Conservation (phyloP, 2,113 vertebrate genomes). For the Cichladusa arquata region DNA sequence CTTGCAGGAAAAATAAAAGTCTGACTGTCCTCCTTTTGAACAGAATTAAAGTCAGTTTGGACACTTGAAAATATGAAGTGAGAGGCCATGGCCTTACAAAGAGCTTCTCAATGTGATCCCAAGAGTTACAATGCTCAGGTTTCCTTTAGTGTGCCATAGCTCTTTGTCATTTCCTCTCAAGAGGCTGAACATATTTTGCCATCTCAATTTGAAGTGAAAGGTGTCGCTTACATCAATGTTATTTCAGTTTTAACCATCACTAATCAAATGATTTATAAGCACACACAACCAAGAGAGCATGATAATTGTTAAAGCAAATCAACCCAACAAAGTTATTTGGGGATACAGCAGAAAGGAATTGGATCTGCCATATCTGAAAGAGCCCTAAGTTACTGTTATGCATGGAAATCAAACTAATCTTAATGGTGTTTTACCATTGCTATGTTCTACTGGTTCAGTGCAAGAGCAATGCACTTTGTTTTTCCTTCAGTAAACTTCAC, state of each 20-base stretch:
- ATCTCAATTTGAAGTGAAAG: constrained; percentile 57
- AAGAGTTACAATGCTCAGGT: constrained; percentile 28
- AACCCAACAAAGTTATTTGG: neutral
- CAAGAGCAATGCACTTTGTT: neutral
- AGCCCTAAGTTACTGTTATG: neutral
- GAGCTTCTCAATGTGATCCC: constrained; percentile 19
- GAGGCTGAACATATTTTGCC: constrained; percentile 52
- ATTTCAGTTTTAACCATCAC: constrained; percentile 48
- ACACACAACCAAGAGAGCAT: neutral
- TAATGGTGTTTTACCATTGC: neutral
- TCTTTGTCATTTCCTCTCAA: neutral
- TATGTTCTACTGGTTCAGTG: neutral
- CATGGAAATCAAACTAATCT: neutral
- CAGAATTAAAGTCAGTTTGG: constrained; percentile 49
- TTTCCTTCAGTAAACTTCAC: neutral
- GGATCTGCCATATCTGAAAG: neutral
- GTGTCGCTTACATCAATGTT: constrained; percentile 25
- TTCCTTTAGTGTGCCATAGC: constrained; percentile 6
- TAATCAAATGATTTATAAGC: constrained; percentile 38
- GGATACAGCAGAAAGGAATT: neutral
- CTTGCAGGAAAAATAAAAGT: constrained; percentile 51
- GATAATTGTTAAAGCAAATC: neutral
- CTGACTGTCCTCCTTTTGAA: constrained; percentile 54
- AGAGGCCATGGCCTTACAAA: constrained; percentile 15
- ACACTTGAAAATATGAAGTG: constrained; percentile 58